Percentiles rank a stretch among this genome's conserved stretches.
These are phyloP conservation scores for Calycopis cecrops DNA, from an alignment of 1,140 invertebrate genomes.

Conservation along the genomic window DNA sequence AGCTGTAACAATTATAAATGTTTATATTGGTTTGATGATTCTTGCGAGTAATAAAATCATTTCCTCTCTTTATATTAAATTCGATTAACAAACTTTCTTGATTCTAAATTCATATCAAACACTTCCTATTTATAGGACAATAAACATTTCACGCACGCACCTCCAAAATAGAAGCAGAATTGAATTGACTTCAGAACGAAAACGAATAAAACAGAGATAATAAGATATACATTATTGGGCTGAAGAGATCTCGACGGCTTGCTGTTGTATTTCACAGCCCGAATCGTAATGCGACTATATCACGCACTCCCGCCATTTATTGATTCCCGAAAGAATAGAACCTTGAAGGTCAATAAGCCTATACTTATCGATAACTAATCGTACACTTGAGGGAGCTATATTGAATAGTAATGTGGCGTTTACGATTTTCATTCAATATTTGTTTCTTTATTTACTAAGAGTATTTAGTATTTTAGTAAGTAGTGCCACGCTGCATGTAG, in stretches of 20 bases:
- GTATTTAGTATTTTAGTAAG: too few relatives aligned
- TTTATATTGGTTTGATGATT: too few relatives aligned
- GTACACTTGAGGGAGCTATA: background rate
- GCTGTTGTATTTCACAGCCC: background rate
- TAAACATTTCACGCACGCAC: background rate
- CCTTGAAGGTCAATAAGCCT: slow-evolving; percentile 3
- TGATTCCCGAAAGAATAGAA: slow-evolving; percentile 9
- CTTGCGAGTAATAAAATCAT: too few relatives aligned
- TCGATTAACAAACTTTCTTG: too few relatives aligned
- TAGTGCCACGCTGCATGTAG: too few relatives aligned
- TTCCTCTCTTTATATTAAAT: too few relatives aligned
- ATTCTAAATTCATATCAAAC: too few relatives aligned
- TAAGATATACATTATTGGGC: slow-evolving; percentile 8
- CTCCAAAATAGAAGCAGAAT: background rate
- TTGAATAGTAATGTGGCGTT: background rate
- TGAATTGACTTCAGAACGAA: slow-evolving; percentile 2
- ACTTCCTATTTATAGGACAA: background rate
- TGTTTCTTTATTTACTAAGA: too few relatives aligned
- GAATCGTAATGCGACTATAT: background rate
- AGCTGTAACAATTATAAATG: too few relatives aligned
- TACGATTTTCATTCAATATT: too few relatives aligned
- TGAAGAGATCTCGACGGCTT: background rate
- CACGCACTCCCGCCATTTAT: background rate
- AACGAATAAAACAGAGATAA: slow-evolving; percentile 3
- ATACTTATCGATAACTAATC: background rate